phyloP scores from a whole-genome alignment of 2,888 invertebrate genomes.

The Anagyrus pseudococci region DNA sequence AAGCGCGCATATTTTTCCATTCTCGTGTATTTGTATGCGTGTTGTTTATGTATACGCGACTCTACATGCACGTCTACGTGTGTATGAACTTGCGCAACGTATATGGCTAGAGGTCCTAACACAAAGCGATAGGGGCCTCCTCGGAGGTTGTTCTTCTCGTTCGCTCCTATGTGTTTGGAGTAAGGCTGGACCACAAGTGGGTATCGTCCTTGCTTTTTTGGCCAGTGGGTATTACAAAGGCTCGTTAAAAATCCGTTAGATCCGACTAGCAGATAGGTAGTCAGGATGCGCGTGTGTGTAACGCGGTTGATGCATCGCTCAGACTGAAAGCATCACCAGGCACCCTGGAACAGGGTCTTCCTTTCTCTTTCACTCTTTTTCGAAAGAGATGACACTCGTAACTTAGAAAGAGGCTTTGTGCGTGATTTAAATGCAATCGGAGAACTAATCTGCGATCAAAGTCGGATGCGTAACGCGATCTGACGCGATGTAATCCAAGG shows the following conservation, averaged over 20 bases:
- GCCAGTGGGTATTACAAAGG: conserved; percentile 58
- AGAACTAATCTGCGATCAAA: conserved; percentile 60
- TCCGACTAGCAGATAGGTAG: conserved; percentile 56
- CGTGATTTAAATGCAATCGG: conserved; percentile 61
- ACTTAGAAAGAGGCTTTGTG: conserved; percentile 53
- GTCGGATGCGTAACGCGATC: conserved; percentile 61
- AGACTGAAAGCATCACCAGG: background rate
- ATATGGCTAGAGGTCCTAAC: too few species aligned
- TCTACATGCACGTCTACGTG: background rate
- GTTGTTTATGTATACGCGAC: background rate
- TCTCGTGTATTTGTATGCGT: too few species aligned
- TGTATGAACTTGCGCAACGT: conserved; percentile 5
- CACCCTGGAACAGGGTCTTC: too few species aligned
- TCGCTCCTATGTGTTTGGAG: background rate
- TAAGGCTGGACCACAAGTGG: background rate
- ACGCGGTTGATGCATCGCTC: conserved; percentile 39
- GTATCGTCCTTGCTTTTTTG: too few species aligned
- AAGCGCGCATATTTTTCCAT: conserved; percentile 18
- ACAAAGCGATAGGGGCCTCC: too few species aligned
- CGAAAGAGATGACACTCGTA: conserved; percentile 17
- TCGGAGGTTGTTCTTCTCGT: too few species aligned
- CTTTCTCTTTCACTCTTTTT: too few species aligned
- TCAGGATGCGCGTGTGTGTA: conserved; percentile 40
- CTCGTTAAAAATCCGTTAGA: conserved; percentile 61
- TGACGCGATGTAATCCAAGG: conserved; percentile 58